Base-by-base conservation (phyloP, 2,888 invertebrate species). In the Eupithecia dodoneata region DNA sequence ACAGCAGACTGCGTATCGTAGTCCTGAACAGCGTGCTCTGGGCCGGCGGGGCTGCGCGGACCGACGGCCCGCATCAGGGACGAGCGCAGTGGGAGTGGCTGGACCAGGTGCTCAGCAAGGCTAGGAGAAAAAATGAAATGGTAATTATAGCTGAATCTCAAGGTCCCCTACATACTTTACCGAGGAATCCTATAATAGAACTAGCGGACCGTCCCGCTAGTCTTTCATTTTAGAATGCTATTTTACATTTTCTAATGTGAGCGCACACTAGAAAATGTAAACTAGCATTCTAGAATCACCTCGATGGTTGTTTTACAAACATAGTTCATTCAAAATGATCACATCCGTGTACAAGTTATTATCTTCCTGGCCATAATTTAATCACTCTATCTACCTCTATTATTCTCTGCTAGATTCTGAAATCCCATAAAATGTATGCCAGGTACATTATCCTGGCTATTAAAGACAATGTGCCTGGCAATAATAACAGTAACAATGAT, bases 11-110 rank as follows among this genome's bases (percentile, higher is more conserved):
- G 76, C 96, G 97, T 84, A 97, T 99, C 81, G 96, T 99, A 77
- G 98, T 98, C 59, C 95, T 99, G 81, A 99, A 99, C 95, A 98
- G 98, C 80, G 98, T 98, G 91, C 95, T 98, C 74, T 98, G 97
- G 98, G 90, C 94, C 4, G 95, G 94, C 0, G 95, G 95, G 0
- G 92, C 92, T 0, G 88, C 92, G 7, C 88, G 91, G 76, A 91
- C 90, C 15, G 94, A 95, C 77, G 94, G 92, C 0, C 93, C 93
- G 0, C 92, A 93, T 75, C 87, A 90, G 59, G 94, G 92, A 2
- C 85, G 96, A 73, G 97, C 96, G 76, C 99, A 99, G 91, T 98
- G 98, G 97, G 95, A 96, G 78, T 99, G 98, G 98, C 95, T 99
- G 72, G 96, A 97, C 83, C 95, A 96, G 72, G 96, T 97, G 76